Conservation (phyloP, 2,888 invertebrate genomes). For the Synanthedon myopaeformis region DNA sequence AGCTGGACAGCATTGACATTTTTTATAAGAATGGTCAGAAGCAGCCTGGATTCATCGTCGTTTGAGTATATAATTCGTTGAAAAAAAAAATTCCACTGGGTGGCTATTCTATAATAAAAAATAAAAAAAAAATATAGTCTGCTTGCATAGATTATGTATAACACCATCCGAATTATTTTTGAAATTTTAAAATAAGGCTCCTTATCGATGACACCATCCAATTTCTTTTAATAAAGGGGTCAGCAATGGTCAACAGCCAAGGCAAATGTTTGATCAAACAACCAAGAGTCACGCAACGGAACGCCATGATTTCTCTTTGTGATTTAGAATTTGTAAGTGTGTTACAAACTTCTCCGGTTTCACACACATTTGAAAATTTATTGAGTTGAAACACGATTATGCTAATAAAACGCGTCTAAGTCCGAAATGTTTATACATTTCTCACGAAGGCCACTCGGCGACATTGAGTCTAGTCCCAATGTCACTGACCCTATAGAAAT, state of each 20-base stretch:
- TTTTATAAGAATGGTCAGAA: too few species aligned
- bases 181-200: neutral
- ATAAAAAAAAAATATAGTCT: too few species aligned
- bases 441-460: slow-evolving; percentile 53
- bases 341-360: neutral
- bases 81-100: too few species aligned
- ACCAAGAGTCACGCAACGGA: neutral
- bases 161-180: neutral
- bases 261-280: slow-evolving; percentile 1
- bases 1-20: too few species aligned
- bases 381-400: slow-evolving; percentile 50
- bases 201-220: neutral
- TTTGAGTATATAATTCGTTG: too few species aligned
- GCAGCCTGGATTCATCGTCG: too few species aligned
- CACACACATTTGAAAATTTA: slow-evolving; percentile 21
- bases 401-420: slow-evolving; percentile 35
- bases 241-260: slow-evolving; percentile 1
- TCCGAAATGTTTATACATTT: slow-evolving; percentile 42
- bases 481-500: slow-evolving; percentile 40
- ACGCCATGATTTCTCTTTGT: neutral
- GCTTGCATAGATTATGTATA: neutral
- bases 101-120: too few species aligned
- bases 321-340: neutral
- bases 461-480: slow-evolving; percentile 43
- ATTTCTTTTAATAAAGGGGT: slow-evolving; percentile 2